Conservation (phyloP, 2,113 vertebrate genomes). For the Harpagus bidentatus region DNA sequence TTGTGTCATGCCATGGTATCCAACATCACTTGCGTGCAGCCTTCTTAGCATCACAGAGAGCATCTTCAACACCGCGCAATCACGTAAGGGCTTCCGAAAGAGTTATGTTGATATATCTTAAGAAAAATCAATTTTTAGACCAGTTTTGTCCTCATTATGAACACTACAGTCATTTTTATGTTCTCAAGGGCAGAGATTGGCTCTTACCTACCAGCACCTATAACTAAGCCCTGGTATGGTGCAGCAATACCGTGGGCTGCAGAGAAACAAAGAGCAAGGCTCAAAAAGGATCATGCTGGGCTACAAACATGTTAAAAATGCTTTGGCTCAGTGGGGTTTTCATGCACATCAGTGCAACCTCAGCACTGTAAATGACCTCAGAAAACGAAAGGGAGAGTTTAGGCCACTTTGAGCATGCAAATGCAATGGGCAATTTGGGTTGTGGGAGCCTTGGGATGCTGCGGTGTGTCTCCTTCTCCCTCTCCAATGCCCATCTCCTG, state of each 20-base stretch:
- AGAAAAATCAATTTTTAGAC: not conserved
- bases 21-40: not conserved
- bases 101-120: not conserved
- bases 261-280: not conserved
- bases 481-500: accelerated
- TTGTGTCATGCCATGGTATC: accelerated
- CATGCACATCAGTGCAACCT: not conserved
- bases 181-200: not conserved
- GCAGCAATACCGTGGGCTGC: accelerated
- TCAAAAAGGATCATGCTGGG: not conserved
- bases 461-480: accelerated
- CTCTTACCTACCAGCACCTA: accelerated
- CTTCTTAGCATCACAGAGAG: accelerated
- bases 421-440: not conserved
- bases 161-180: not conserved
- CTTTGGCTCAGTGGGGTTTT: not conserved
- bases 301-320: accelerated
- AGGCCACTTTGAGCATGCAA: not conserved
- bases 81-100: not conserved
- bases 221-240: not conserved
- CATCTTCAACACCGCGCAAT: not conserved
- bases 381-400: not conserved
- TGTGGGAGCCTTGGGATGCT: accelerated
- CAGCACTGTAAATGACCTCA: accelerated
- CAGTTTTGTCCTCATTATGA: not conserved